These are phyloP conservation scores for Athrips mouffetella DNA, from an alignment of 2,888 invertebrate species.

Conservation along the genomic window DNA sequence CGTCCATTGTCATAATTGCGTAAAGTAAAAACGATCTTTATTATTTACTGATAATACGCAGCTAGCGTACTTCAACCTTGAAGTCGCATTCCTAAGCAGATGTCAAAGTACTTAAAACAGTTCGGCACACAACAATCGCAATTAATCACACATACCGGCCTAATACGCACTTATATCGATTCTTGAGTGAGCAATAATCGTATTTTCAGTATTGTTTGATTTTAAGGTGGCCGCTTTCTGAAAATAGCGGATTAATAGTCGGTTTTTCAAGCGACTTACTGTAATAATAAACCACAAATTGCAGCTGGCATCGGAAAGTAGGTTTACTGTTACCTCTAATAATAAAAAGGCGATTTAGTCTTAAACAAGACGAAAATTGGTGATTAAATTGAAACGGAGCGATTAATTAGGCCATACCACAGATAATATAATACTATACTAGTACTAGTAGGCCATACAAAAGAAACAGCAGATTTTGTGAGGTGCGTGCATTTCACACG, in stretches of 20 bases:
- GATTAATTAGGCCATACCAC: conserved; percentile 21
- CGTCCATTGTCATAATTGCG: conserved; percentile 17
- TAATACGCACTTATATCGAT: conserved; percentile 29
- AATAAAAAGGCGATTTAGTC: conserved; percentile 21
- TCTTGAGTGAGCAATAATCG: conserved; percentile 34
- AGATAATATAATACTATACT: too few relatives aligned
- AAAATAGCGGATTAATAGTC: conserved; percentile 38
- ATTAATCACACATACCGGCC: conserved; percentile 28
- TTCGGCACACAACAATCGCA: conserved; percentile 29
- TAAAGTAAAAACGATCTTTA: conserved; percentile 42
- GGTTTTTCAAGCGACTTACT: conserved; percentile 37
- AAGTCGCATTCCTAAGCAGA: conserved; percentile 64
- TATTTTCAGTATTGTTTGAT: conserved; percentile 30
- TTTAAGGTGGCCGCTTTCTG: conserved; percentile 39
- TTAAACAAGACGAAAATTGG: conserved; percentile 37
- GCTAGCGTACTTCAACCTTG: conserved; percentile 49
- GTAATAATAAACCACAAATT: conserved; percentile 43
- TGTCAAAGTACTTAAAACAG: conserved; percentile 62
- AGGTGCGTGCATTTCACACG: conserved; percentile 7
- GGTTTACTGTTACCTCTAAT: conserved; percentile 46
- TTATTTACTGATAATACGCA: conserved; percentile 52
- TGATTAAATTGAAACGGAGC: conserved; percentile 36
- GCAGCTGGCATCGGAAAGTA: conserved; percentile 38
- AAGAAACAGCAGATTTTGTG: conserved; percentile 19
- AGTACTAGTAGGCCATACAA: too few relatives aligned